A percentile compares a stretch with the other conserved stretches of the same genome.
Evolutionary conservation across 2,113 vertebrate species (phyloP).

Genomic region (Elachura formosa): DNA sequence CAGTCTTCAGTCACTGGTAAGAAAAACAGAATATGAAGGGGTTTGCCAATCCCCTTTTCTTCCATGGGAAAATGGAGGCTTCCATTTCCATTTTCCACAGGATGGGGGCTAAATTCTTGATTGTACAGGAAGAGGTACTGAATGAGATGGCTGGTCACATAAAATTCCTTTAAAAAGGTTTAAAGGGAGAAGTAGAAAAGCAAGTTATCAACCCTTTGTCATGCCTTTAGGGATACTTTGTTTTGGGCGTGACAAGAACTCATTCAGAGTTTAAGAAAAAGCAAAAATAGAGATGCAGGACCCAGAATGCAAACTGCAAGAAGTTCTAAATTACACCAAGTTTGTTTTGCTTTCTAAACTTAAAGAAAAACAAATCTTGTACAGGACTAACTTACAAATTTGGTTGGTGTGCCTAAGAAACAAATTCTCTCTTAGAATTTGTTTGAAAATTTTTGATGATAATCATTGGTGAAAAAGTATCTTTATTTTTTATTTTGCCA

Average conservation of each 20-base stretch:
- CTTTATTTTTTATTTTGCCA: not conserved
- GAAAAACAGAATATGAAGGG: not conserved
- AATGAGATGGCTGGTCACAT: not conserved
- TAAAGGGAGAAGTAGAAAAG: not conserved
- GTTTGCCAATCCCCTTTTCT: fast-evolving
- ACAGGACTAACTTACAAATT: not conserved
- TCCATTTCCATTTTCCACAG: not conserved
- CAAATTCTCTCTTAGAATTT: not conserved
- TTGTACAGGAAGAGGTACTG: not conserved
- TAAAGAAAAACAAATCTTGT: not conserved
- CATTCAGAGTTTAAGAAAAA: not conserved
- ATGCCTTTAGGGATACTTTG: not conserved
- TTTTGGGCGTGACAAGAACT: not conserved
- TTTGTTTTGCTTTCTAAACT: not conserved
- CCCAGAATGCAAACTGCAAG: not conserved
- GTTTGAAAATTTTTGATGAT: not conserved
- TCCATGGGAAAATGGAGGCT: fast-evolving
- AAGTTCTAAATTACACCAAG: not conserved
- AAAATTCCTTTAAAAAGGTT: not conserved
- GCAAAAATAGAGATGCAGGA: not conserved
- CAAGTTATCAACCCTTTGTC: not conserved
- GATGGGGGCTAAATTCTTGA: not conserved
- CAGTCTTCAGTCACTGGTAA: not conserved
- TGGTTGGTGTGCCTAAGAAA: not conserved
- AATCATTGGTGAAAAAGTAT: not conserved